Conservation (phyloP, 2,888 invertebrate species). For the Pollenia labialis region DNA sequence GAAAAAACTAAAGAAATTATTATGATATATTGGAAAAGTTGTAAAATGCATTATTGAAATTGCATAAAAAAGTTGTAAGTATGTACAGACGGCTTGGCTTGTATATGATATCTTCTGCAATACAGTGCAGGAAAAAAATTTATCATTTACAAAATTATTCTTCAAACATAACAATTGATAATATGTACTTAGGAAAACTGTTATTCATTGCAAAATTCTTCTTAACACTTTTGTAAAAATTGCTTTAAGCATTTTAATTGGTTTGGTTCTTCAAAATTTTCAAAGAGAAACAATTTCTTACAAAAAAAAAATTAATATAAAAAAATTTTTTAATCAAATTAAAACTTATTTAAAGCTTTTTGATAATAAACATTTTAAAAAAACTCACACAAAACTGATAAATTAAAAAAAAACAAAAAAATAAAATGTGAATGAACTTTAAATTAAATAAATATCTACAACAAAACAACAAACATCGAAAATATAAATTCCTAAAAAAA, state of each 20-base stretch:
- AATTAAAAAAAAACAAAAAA: neutral
- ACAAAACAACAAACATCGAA: slow-evolving; percentile 13
- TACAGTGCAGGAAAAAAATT: neutral
- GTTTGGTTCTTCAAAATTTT: too few species aligned
- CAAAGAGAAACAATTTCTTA: too few species aligned
- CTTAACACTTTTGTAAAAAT: too few species aligned
- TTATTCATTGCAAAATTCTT: too few species aligned
- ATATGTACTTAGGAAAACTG: too few species aligned
- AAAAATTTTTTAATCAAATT: neutral
- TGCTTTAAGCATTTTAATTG: too few species aligned
- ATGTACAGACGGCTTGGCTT: neutral
- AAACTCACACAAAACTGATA: slow-evolving; percentile 4
- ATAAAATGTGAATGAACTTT: slow-evolving; percentile 10
- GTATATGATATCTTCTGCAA: slow-evolving; percentile 3
- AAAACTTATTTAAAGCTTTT: neutral
- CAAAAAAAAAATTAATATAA: too few species aligned
- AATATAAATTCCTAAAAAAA: slow-evolving; percentile 22
- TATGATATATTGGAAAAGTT: slow-evolving; percentile 66
- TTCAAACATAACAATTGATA: neutral
- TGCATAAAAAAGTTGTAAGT: slow-evolving; percentile 48
- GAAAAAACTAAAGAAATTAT: slow-evolving; percentile 26
- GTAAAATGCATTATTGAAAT: slow-evolving; percentile 62
- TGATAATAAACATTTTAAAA: neutral
- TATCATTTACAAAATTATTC: too few species aligned
- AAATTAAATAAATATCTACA: slow-evolving; percentile 20